A percentile compares a stretch with the other conserved stretches of the same genome.
Conservation (phyloP, 2,113 vertebrate species). For the Cepphus grylle region DNA sequence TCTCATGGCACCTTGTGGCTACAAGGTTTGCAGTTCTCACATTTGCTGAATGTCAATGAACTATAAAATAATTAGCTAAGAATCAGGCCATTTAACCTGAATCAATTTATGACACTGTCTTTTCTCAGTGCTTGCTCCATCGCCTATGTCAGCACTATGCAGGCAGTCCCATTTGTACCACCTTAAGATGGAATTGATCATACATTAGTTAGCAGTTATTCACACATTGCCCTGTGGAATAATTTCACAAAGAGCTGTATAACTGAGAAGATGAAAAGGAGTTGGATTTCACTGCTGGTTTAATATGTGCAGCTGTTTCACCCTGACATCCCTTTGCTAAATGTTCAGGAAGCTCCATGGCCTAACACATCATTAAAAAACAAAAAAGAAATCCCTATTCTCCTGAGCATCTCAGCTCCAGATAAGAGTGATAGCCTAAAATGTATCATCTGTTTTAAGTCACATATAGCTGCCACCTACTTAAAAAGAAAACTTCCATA, state of each 20-base stretch:
- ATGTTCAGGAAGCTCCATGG: conserved; percentile 40
- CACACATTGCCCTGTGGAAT: conserved; percentile 33
- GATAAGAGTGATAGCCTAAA: background rate
- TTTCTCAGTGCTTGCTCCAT: background rate
- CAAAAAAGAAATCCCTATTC: background rate
- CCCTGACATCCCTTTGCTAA: conserved; percentile 60
- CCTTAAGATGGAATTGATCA: conserved; percentile 13
- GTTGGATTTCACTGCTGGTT: conserved; percentile 35
- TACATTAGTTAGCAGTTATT: conserved; percentile 30
- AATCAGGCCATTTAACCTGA: conserved; percentile 27
- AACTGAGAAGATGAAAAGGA: conserved; percentile 67
- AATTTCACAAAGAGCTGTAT: conserved; percentile 51
- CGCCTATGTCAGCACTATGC: background rate
- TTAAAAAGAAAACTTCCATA: background rate
- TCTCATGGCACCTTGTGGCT: conserved; percentile 43
- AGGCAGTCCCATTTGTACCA: conserved; percentile 35
- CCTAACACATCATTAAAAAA: conserved; percentile 45
- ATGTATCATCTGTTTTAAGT: background rate
- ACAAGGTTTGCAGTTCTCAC: conserved; percentile 51
- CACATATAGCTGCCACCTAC: background rate
- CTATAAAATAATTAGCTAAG: conserved; percentile 66
- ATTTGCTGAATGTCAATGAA: conserved; percentile 54
- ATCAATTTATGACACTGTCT: conserved; percentile 23
- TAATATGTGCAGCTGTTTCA: conserved; percentile 60
- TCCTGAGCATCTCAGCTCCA: background rate